phyloP scores from a whole-genome alignment of 2,797 vertebrate genomes.

The Pampus argenteus region DNA sequence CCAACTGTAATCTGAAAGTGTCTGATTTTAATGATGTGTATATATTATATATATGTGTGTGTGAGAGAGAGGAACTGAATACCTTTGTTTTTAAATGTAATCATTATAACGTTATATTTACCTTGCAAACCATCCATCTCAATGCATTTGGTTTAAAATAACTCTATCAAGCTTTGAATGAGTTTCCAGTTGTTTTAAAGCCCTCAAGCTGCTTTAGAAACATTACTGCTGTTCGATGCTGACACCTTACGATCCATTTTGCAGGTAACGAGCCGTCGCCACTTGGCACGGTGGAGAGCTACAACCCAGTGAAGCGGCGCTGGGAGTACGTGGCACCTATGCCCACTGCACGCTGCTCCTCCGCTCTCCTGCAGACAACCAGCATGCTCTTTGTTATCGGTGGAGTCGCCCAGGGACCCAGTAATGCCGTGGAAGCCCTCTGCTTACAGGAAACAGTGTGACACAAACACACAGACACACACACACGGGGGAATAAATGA shows the following conservation, averaged over 20 bases:
- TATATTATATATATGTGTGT: too few species aligned
- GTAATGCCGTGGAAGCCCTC: conserved; percentile 92
- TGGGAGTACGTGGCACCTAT: conserved; percentile 92
- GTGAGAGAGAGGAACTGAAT: neutral
- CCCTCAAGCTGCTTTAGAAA: neutral
- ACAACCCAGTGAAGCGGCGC: conserved; percentile 90
- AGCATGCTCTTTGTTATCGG: conserved; percentile 92
- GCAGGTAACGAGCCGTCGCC: conserved; percentile 95
- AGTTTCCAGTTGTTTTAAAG: neutral
- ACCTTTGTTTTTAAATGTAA: neutral
- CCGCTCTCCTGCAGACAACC: conserved; percentile 86
- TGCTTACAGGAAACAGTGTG: conserved; percentile 91
- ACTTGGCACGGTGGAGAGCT: conserved; percentile 91
- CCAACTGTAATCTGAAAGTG: neutral
- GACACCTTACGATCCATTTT: conserved; percentile 6
- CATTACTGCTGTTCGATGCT: conserved; percentile 8
- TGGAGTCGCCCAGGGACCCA: conserved; percentile 96
- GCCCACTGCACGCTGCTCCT: conserved; percentile 94
- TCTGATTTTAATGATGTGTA: neutral
- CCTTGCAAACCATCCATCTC: too few species aligned
- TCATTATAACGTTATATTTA: neutral
- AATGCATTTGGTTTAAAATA: too few species aligned
- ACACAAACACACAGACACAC: conserved; percentile 56
- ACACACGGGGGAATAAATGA: conserved; percentile 18
- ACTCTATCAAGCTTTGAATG: neutral